A percentile compares a stretch with the other conserved stretches of the same genome.
phyloP scores from a whole-genome alignment of 2,888 invertebrate genomes.

The Himalopsyche tibetana region DNA sequence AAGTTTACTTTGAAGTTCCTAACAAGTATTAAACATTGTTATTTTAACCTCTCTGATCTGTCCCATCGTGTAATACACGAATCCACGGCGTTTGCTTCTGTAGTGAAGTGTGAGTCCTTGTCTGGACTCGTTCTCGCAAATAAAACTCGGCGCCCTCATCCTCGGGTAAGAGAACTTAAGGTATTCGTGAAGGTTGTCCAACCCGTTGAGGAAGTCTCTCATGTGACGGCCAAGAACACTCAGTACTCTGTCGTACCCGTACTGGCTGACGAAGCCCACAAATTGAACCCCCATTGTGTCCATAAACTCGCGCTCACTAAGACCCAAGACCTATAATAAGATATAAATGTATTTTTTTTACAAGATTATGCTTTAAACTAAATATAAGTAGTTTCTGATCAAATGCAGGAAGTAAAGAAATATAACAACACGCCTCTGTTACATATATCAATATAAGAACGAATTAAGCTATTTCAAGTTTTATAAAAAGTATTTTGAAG shows the following conservation, averaged over 20 bases:
- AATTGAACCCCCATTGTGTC: slow-evolving; percentile 96
- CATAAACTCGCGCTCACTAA: slow-evolving; percentile 93
- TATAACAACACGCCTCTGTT: neutral
- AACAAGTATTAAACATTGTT: neutral
- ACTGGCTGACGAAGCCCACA: slow-evolving; percentile 94
- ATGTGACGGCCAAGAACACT: slow-evolving; percentile 95
- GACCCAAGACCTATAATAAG: slow-evolving; percentile 83
- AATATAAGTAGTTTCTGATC: too few relatives aligned
- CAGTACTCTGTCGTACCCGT: slow-evolving; percentile 94
- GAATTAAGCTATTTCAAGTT: too few relatives aligned
- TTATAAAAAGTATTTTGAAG: too few relatives aligned
- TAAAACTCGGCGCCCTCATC: slow-evolving; percentile 95
- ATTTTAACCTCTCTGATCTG: slow-evolving; percentile 88
- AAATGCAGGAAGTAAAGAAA: neutral
- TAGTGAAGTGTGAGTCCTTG: slow-evolving; percentile 96
- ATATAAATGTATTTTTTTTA: too few relatives aligned
- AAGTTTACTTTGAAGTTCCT: too few relatives aligned
- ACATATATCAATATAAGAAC: too few relatives aligned
- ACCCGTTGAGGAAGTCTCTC: slow-evolving; percentile 95
- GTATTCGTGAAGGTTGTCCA: slow-evolving; percentile 98
- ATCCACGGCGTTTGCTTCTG: slow-evolving; percentile 93
- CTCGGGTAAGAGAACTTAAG: slow-evolving; percentile 96
- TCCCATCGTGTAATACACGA: slow-evolving; percentile 97
- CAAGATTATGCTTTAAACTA: too few relatives aligned
- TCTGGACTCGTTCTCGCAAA: slow-evolving; percentile 95